Conservation (phyloP, 2,113 vertebrate species). For the Amblyornis subalaris region DNA sequence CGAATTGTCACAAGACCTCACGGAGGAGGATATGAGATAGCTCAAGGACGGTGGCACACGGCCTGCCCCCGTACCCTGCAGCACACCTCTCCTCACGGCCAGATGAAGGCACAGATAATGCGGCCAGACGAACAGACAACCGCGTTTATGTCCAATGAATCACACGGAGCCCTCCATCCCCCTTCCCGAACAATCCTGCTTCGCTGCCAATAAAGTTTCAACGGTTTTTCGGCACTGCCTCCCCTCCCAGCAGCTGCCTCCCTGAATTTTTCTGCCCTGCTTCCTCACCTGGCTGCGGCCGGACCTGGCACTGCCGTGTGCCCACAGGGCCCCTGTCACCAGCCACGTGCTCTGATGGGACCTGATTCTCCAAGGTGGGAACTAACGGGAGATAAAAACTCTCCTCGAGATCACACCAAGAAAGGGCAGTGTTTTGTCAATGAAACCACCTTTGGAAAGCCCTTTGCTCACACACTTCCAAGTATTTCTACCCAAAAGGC, state of each 20-base stretch:
- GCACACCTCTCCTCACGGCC: constrained; percentile 45
- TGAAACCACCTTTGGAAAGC: not conserved
- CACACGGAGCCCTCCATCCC: not conserved
- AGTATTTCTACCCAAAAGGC: not conserved
- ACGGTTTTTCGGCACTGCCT: not conserved
- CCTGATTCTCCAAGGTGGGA: not conserved
- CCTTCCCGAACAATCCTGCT: constrained; percentile 17
- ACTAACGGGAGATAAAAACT: not conserved
- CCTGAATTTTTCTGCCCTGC: not conserved
- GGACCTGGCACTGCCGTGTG: accelerated
- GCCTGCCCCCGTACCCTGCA: not conserved
- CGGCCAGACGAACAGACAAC: constrained; percentile 1
- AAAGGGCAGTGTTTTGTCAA: not conserved
- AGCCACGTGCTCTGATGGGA: not conserved
- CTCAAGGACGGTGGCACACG: not conserved
- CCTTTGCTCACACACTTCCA: not conserved
- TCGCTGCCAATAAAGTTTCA: constrained; percentile 25
- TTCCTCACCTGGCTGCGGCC: not conserved
- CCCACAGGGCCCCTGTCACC: not conserved
- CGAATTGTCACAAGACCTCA: constrained; percentile 30
- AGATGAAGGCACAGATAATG: constrained; percentile 46
- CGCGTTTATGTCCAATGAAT: not conserved
- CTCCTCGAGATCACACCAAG: not conserved
- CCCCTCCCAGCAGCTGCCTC: not conserved
- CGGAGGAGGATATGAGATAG: constrained; percentile 33